These are phyloP conservation scores for Chiloscyllium punctatum DNA, from an alignment of 2,797 vertebrate species.

Conservation along the genomic window DNA sequence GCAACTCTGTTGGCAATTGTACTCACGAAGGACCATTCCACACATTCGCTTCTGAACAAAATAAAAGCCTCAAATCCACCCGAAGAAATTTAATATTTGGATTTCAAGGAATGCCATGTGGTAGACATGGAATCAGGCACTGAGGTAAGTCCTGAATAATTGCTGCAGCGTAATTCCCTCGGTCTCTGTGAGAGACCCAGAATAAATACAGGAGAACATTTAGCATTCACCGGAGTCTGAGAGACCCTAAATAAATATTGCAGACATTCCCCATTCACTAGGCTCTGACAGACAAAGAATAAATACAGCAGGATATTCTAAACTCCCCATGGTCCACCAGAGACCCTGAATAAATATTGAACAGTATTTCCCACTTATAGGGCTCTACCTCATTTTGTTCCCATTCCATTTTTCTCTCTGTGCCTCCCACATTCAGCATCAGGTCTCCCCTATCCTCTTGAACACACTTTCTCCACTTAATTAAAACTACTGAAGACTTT, in stretches of 20 bases:
- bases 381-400: neutral
- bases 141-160: neutral
- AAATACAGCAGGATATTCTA: neutral
- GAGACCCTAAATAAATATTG: constrained; percentile 3
- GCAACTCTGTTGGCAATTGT: neutral
- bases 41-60: neutral
- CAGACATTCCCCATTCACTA: neutral
- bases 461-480: neutral
- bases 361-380: neutral
- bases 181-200: neutral
- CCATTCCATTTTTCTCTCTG: neutral
- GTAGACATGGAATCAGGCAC: neutral
- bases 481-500: neutral
- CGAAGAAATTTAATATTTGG: neutral
- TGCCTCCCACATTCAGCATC: neutral
- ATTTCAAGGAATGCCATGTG: neutral
- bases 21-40: neutral
- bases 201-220: constrained; percentile 1
- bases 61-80: neutral
- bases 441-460: neutral
- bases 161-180: neutral
- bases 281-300: neutral
- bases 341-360: neutral
- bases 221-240: neutral
- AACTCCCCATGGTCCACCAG: neutral